Percentiles rank a stretch among this genome's conserved stretches.
phyloP scores from a whole-genome alignment of 2,888 invertebrate species.

The Tinea semifulvella region DNA sequence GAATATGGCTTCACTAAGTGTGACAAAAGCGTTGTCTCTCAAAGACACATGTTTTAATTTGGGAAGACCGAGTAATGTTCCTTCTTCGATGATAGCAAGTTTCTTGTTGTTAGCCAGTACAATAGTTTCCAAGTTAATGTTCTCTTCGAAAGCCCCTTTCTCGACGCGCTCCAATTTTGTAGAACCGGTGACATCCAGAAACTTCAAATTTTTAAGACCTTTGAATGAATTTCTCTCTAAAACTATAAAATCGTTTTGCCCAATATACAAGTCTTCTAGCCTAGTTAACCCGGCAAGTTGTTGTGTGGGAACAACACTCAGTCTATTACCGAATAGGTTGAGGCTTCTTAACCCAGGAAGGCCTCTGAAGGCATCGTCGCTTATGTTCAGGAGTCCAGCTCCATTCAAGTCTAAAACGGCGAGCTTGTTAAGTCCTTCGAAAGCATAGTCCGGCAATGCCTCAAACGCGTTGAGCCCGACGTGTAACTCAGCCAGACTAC shows the following conservation, averaged over 20 bases:
- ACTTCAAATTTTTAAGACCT: constrained; percentile 79
- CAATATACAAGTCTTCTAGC: constrained; percentile 81
- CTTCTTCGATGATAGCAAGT: constrained; percentile 76
- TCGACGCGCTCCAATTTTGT: constrained; percentile 76
- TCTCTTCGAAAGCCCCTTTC: constrained; percentile 80
- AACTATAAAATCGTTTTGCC: constrained; percentile 81
- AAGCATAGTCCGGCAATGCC: constrained; percentile 78
- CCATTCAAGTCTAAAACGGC: constrained; percentile 82
- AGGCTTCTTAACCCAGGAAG: constrained; percentile 78
- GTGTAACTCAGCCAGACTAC: constrained; percentile 83
- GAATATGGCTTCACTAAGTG: constrained; percentile 80
- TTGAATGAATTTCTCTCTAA: constrained; percentile 79
- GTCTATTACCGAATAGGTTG: constrained; percentile 82
- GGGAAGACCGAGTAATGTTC: constrained; percentile 79
- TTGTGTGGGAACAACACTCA: constrained; percentile 77
- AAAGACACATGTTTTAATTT: constrained; percentile 80
- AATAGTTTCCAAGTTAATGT: constrained; percentile 82
- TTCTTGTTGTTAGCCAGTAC: constrained; percentile 81
- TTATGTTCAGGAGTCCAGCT: constrained; percentile 82
- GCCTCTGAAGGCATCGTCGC: constrained; percentile 78
- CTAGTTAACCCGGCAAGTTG: constrained; percentile 76
- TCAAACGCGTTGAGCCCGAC: constrained; percentile 86
- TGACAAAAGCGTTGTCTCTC: constrained; percentile 79
- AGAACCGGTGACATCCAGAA: constrained; percentile 82
- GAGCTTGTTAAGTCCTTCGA: constrained; percentile 78